Evolutionary conservation across 2,113 vertebrate genomes (phyloP), one percentile per base, ranked within the genome.

Genomic region (Jacana jacana): DNA sequence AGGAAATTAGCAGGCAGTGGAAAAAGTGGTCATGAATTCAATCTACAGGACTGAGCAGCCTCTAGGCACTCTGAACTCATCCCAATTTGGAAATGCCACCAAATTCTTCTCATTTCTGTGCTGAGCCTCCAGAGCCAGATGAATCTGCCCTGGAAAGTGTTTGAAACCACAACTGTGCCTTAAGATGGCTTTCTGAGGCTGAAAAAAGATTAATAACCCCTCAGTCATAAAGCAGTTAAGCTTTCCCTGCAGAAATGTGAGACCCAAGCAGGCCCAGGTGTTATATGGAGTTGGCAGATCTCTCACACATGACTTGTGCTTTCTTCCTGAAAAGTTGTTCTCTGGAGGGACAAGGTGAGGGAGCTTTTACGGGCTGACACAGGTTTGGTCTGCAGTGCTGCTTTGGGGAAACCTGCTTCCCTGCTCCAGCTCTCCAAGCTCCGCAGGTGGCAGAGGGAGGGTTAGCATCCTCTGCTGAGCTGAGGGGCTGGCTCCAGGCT

Each of bases 381-480:
- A 51, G 49, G 10, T 46, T 86, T 35, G 54, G 54, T 42, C 58
- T 30, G 19, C 54, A 44, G 58, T 44, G 31, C 60, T 90, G 61
- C 61, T 64, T 30, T 9, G 28, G 19, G 13, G 35, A 73, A 33
- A 17, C 8, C 11, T 11, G 2, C 8, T 28, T 33, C 15, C n/a
- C 8, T 30, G 6, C 3, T 33, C 24, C 49, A 0, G 0, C n/a
- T 49, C 11, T 20, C 17, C 0, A 1, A 7, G 68, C 33, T 60
- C 37, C 3, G 8, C 33, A 69, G 75, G 58, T 5, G 10, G 49
- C 39, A 71, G 24, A 35, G 0, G 5, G 49, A 70, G 40, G 12
- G 22, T 17, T 7, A 42, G 42, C 40, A 63, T 25, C 42, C 42
- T 33, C 61, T 37, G 39, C 60, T 63, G 72, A 65, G 33, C 71